A percentile compares a stretch with the other conserved stretches of the same genome.
Conservation (phyloP, 2,888 invertebrate species). For the Hypercompe scribonia region DNA sequence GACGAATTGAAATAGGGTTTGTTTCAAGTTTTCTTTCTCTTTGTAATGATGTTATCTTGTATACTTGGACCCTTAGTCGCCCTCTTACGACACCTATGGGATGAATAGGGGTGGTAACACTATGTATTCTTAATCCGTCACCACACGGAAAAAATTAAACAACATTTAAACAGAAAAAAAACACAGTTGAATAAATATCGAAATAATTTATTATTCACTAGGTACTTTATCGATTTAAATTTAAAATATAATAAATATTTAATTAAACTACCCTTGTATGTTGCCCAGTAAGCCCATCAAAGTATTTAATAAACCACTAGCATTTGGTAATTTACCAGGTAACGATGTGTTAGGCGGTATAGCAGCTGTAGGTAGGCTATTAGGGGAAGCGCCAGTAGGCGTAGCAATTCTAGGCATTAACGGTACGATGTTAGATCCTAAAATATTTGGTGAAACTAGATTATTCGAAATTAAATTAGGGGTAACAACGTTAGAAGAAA, state of each 20-base stretch:
- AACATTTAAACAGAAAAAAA: background rate
- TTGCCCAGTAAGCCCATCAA: conserved; percentile 41
- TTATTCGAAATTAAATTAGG: conserved; percentile 25
- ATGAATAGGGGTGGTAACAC: no score
- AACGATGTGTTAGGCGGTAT: conserved; percentile 11
- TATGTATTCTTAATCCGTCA: no score
- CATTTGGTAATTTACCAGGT: conserved; percentile 18
- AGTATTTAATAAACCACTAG: conserved; percentile 32
- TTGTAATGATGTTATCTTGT: no score
- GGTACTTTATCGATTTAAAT: conserved; percentile 16
- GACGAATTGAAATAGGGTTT: no score
- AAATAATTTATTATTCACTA: conserved; percentile 27
- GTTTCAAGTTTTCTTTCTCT: no score
- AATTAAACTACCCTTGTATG: conserved; percentile 22
- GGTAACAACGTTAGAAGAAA: conserved; percentile 37
- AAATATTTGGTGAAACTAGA: conserved; percentile 13
- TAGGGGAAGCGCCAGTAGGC: conserved; percentile 18
- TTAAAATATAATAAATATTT: background rate
- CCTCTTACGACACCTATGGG: no score
- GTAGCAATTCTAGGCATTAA: conserved; percentile 16
- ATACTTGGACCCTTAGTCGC: no score
- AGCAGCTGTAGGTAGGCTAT: conserved; percentile 10
- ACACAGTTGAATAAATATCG: background rate
- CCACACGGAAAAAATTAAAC: no score
- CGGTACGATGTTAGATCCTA: conserved; percentile 12